Percentiles rank a stretch among this genome's conserved stretches.
Evolutionary conservation across 2,888 invertebrate species (phyloP).

Genomic region (Druceiella hillmani): DNA sequence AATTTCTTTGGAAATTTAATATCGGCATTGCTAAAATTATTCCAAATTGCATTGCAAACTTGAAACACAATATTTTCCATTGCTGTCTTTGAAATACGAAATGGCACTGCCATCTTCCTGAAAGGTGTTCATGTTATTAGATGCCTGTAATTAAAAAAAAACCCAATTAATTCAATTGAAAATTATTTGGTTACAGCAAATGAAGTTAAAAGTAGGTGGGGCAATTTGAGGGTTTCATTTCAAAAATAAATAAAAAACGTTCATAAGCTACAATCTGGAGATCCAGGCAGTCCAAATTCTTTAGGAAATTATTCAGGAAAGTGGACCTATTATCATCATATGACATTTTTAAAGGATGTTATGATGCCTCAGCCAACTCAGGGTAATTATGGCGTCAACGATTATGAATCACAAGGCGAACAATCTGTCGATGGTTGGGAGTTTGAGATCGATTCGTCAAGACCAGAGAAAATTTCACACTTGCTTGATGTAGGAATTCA

Average conservation of each 20-base stretch:
- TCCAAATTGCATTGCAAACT: conserved; percentile 19
- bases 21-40: conserved; percentile 14
- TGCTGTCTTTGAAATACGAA: conserved; percentile 22
- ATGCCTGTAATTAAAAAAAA: no score
- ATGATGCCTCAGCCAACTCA: conserved; percentile 15
- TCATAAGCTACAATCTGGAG: conserved; percentile 20
- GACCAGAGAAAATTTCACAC: no score
- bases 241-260: no score
- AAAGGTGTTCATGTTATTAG: no score
- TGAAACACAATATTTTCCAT: no score
- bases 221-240: no score
- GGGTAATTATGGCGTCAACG: conserved; percentile 14
- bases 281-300: conserved; percentile 21
- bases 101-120: conserved; percentile 19
- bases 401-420: conserved; percentile 3
- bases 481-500: no score
- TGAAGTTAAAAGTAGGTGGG: no score
- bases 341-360: conserved; percentile 14
- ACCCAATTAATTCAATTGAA: conserved; percentile 1
- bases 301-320: conserved; percentile 16
- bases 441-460: no score
- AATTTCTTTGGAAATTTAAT: conserved; percentile 19
- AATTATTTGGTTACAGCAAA: conserved; percentile 16
- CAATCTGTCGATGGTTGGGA: conserved; percentile 17
- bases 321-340: conserved; percentile 5